phyloP scores from a whole-genome alignment of 2,113 vertebrate species.

The Hymenochirus boettgeri region DNA sequence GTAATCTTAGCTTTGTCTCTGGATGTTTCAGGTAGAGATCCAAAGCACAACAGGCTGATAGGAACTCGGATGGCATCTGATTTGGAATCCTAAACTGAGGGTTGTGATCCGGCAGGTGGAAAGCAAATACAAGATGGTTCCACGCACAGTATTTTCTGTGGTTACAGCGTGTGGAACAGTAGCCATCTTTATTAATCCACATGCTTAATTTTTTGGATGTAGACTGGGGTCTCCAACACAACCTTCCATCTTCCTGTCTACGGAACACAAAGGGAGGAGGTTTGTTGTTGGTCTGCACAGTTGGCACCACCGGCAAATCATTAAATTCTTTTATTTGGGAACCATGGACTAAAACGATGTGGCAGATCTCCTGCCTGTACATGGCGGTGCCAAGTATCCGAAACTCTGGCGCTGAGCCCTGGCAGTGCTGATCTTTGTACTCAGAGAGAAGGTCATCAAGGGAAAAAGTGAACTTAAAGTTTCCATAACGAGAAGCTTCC shows the following conservation, averaged over 20 bases:
- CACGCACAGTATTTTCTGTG: background rate
- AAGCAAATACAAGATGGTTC: slow-evolving; percentile 8
- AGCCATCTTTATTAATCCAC: too few species aligned
- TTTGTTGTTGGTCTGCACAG: background rate
- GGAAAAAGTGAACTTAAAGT: slow-evolving; percentile 12
- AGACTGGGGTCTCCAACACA: slow-evolving; percentile 26
- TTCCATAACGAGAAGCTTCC: slow-evolving; percentile 14
- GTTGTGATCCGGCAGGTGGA: background rate
- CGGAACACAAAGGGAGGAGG: background rate
- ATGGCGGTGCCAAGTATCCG: slow-evolving; percentile 13
- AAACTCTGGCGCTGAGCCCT: slow-evolving; percentile 1
- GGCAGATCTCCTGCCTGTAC: slow-evolving; percentile 18
- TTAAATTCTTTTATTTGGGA: background rate
- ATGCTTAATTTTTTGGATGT: background rate
- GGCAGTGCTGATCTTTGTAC: slow-evolving; percentile 1
- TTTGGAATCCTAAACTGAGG: background rate
- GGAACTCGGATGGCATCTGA: background rate
- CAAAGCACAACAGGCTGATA: background rate
- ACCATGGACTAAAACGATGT: slow-evolving; percentile 1
- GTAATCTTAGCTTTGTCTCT: too few species aligned
- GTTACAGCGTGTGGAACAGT: background rate
- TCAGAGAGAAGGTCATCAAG: background rate
- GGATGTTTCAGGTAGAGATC: background rate
- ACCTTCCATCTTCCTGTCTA: background rate
- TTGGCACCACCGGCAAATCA: background rate